A percentile compares a stretch with the other conserved stretches of the same genome.
phyloP scores from a whole-genome alignment of 2,797 vertebrate genomes.

The Chaenodraco wilsoni region DNA sequence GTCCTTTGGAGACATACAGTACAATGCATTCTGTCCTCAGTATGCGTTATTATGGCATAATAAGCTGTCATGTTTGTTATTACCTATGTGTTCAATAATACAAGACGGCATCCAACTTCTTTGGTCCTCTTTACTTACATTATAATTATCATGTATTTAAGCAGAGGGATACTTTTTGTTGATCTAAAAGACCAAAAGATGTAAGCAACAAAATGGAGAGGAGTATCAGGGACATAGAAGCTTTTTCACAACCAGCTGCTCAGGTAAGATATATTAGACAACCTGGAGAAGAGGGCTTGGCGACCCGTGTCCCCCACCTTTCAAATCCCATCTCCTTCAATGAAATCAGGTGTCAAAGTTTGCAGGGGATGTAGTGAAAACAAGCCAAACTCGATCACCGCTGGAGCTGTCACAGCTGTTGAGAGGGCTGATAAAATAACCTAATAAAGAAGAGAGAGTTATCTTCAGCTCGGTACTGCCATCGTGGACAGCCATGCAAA shows the following conservation, averaged over 20 bases:
- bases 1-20: background rate
- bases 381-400: constrained; percentile 80
- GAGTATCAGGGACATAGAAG: constrained; percentile 13
- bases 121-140: background rate
- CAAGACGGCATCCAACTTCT: background rate
- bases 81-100: background rate
- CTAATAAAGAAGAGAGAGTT: constrained; percentile 71
- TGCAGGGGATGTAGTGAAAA: constrained; percentile 79
- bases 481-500: constrained; percentile 43
- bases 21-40: constrained; percentile 2
- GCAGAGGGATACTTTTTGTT: background rate
- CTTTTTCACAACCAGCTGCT: constrained; percentile 63
- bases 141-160: background rate
- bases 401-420: constrained; percentile 74
- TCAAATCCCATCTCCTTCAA: constrained; percentile 80
- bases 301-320: constrained; percentile 77
- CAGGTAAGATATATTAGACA: constrained; percentile 68
- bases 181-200: constrained; percentile 20
- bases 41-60: background rate
- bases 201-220: background rate
- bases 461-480: constrained; percentile 40
- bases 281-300: constrained; percentile 65
- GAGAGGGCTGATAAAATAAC: constrained; percentile 74
- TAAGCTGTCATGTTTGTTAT: background rate
- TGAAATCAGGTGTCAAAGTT: constrained; percentile 83